A percentile compares a stretch with the other conserved stretches of the same genome.
Conservation (phyloP, 23 tunicate genomes). For the Diplosoma virens region DNA sequence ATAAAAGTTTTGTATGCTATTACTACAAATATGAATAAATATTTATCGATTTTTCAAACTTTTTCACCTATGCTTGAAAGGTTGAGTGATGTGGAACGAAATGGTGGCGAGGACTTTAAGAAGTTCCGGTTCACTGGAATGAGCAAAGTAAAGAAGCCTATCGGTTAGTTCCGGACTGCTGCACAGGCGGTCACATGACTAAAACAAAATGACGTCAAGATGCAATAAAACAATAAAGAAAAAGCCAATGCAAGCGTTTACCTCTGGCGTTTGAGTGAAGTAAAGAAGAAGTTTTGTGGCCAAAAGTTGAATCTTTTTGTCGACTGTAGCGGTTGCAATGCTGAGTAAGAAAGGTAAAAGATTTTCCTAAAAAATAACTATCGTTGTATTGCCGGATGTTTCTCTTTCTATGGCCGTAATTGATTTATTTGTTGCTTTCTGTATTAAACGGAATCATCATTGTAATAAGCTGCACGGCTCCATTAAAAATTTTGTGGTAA, state of each 20-base stretch:
- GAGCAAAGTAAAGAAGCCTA: conserved; percentile 55
- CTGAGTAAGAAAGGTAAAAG: conserved; percentile 46
- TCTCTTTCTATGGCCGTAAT: too few relatives aligned
- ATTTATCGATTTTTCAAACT: too few relatives aligned
- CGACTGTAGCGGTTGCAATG: conserved; percentile 52
- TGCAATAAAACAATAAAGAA: background rate
- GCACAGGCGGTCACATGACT: conserved; percentile 63
- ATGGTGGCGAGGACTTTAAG: conserved; percentile 58
- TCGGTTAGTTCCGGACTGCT: conserved; percentile 40
- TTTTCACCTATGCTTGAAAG: conserved; percentile 49
- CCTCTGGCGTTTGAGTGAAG: conserved; percentile 71
- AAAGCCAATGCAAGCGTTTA: too few relatives aligned
- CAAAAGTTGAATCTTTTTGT: conserved; percentile 57
- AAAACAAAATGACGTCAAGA: too few relatives aligned
- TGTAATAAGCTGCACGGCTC: too few relatives aligned
- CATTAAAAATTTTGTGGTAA: too few relatives aligned
- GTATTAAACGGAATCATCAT: too few relatives aligned
- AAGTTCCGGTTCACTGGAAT: conserved; percentile 55
- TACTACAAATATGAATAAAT: too few relatives aligned
- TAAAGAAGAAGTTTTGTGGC: conserved; percentile 56
- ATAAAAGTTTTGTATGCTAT: too few relatives aligned
- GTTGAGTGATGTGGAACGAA: conserved; percentile 52
- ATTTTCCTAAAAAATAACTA: conserved; percentile 46
- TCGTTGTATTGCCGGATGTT: too few relatives aligned
- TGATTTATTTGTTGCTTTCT: too few relatives aligned